Evolutionary conservation across 1,140 invertebrate genomes (phyloP).

Genomic region (Drosophila watanabei): DNA sequence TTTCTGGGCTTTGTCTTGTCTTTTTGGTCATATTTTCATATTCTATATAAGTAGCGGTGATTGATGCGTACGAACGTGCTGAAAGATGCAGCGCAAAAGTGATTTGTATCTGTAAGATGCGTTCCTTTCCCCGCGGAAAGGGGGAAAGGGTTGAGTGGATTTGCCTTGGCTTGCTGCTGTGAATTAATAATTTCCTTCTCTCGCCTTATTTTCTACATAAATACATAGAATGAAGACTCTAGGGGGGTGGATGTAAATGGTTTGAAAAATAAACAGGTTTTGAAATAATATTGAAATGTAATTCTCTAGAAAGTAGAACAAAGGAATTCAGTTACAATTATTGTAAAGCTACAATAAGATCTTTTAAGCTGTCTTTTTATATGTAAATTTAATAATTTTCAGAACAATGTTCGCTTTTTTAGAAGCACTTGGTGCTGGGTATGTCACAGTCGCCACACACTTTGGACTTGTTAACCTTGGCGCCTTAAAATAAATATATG

Average conservation of each 20-base stretch:
- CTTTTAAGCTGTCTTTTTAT: background rate
- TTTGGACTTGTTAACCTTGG: background rate
- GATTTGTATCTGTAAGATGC: slow-evolving; percentile 77
- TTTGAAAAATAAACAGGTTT: slow-evolving; percentile 6
- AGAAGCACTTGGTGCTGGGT: no score
- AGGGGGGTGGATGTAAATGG: slow-evolving; percentile 22
- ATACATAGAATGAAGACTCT: slow-evolving; percentile 1
- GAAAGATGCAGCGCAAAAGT: slow-evolving; percentile 71
- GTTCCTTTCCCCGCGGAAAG: slow-evolving; percentile 6
- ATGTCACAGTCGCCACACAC: background rate
- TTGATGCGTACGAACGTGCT: slow-evolving; percentile 77
- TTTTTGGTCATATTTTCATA: slow-evolving; percentile 71
- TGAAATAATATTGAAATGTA: background rate
- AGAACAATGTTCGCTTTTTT: background rate
- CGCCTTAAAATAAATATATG: background rate
- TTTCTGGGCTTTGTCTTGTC: slow-evolving; percentile 40
- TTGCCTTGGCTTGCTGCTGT: slow-evolving; percentile 33
- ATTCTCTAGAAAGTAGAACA: background rate
- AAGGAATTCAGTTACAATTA: background rate
- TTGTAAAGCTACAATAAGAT: background rate
- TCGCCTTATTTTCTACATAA: slow-evolving; percentile 9
- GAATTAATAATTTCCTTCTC: slow-evolving; percentile 56
- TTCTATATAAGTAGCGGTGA: slow-evolving; percentile 78
- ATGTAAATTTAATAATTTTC: no score
- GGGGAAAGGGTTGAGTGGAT: slow-evolving; percentile 8